Conservation (phyloP, 2,113 vertebrate species). For the Sprattus sprattus region DNA sequence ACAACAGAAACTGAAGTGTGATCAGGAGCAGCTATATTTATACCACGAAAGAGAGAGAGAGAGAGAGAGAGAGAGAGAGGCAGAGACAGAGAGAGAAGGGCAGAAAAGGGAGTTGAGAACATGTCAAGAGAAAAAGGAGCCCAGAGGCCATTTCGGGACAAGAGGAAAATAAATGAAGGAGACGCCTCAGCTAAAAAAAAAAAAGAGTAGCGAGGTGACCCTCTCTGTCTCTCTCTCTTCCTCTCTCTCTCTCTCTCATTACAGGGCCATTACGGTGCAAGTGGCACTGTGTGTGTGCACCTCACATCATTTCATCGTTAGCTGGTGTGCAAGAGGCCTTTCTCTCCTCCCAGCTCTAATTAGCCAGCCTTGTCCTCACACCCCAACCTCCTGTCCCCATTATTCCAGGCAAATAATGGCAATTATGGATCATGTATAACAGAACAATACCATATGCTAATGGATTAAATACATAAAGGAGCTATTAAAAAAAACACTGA, state of each 20-base stretch:
- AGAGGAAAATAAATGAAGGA: not conserved
- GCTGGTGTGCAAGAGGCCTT: not conserved
- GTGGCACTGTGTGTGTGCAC: not conserved
- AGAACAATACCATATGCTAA: not conserved
- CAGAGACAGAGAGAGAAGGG: not conserved
- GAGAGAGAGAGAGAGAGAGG: not conserved
- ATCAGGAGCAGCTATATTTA: not conserved
- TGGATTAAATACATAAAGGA: not conserved
- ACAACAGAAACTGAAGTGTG: not conserved
- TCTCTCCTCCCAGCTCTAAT: conserved; percentile 5
- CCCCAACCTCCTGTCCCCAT: not conserved
- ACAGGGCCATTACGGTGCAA: not conserved
- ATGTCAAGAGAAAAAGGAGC: not conserved
- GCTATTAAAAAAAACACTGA: not conserved
- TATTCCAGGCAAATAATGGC: conserved; percentile 4
- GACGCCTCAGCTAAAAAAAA: not conserved
- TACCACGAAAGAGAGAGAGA: not conserved
- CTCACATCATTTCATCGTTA: not conserved
- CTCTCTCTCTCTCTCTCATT: not conserved
- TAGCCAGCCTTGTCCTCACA: not conserved
- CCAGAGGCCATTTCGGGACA: not conserved
- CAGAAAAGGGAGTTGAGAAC: not conserved
- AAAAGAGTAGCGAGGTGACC: not conserved
- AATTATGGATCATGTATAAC: not conserved
- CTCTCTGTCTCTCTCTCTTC: not conserved